Base-by-base conservation (phyloP, 2,888 invertebrate genomes). In the Amphiduros pacificus region DNA sequence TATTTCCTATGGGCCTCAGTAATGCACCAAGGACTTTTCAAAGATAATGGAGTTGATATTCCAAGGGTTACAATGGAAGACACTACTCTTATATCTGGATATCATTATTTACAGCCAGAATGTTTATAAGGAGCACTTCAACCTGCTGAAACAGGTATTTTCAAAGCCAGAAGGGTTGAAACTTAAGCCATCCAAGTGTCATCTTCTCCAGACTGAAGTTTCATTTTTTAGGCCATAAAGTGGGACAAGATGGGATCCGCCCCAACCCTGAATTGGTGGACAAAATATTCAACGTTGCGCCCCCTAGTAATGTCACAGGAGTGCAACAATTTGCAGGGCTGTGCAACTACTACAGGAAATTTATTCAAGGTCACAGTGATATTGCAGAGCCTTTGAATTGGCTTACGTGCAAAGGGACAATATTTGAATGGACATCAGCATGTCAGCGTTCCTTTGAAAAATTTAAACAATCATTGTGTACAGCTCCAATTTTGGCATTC, bases 131-230 rank as follows among this genome's bases (percentile, higher is more conserved):
- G 55, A 51, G 20, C 28, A 50, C 22, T 36, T 70, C 5, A 36
- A 55, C 24, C 60, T 64, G 32, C 56, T 74, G 1, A 66, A 62
- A n/a, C n/a, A n/a, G n/a, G n/a, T n/a, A n/a, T n/a, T n/a, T n/a
- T n/a, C n/a, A n/a, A n/a, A n/a, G n/a, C n/a, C n/a, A n/a, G n/a
- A n/a, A n/a, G n/a, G n/a, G n/a, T n/a, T 75, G 24, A 70, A 61
- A 41, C 32, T 74, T 6, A 68, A 71, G 51, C 64, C 67, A 1
- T 61, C 53, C 24, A 74, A 74, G 59, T 71, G 72, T 55, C 24
- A 28, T 26, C 58, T 71, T 4, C 49, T 54, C 20, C 49, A 27
- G 55, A 50, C 28, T 22, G 55, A 61, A 27, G 59, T 62, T 20
- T 22, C 17, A 17, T 62, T 54, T 31, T n/a, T 31, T 62, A 17